Evolutionary conservation across 2,113 vertebrate species (phyloP).

Genomic region (Dipodomys stephensi): DNA sequence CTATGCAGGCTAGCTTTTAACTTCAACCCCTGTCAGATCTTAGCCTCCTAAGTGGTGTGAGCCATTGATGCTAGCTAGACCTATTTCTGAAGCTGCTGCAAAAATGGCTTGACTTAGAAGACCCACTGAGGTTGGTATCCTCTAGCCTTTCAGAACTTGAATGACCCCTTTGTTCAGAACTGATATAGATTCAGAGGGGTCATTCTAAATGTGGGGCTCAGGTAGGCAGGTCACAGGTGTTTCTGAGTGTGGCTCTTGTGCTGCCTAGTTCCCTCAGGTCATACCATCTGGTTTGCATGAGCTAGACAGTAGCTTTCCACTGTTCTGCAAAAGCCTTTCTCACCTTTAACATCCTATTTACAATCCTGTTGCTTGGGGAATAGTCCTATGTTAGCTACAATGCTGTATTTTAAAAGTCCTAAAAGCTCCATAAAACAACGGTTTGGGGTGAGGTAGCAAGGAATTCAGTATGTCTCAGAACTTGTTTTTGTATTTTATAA

Average conservation of each 20-base stretch:
- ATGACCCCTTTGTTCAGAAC: background rate
- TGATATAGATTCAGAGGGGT: background rate
- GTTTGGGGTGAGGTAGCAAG: slow-evolving; percentile 60
- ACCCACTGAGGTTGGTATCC: background rate
- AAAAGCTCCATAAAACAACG: slow-evolving; percentile 73
- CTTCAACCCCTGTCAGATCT: too few species aligned
- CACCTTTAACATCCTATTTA: slow-evolving; percentile 38
- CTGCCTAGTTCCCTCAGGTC: background rate
- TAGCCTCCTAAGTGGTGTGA: too few species aligned
- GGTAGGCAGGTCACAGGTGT: background rate
- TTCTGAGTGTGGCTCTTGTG: background rate
- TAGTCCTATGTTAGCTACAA: slow-evolving; percentile 52
- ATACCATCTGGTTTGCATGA: background rate
- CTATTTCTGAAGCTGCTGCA: too few species aligned
- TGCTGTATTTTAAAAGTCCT: slow-evolving; percentile 61
- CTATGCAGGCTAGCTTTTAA: too few species aligned
- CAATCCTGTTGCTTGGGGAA: slow-evolving; percentile 42
- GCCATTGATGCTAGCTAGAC: too few species aligned
- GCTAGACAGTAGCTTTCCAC: background rate
- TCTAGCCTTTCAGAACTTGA: background rate
- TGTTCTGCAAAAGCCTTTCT: background rate
- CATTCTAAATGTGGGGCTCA: background rate
- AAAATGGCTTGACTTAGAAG: background rate
- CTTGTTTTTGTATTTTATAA: slow-evolving; percentile 71
- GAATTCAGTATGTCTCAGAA: slow-evolving; percentile 63